Percentiles rank a stretch among this genome's conserved stretches.
Conservation (phyloP, 2,888 invertebrate species). For the Drosophila multiciliata region DNA sequence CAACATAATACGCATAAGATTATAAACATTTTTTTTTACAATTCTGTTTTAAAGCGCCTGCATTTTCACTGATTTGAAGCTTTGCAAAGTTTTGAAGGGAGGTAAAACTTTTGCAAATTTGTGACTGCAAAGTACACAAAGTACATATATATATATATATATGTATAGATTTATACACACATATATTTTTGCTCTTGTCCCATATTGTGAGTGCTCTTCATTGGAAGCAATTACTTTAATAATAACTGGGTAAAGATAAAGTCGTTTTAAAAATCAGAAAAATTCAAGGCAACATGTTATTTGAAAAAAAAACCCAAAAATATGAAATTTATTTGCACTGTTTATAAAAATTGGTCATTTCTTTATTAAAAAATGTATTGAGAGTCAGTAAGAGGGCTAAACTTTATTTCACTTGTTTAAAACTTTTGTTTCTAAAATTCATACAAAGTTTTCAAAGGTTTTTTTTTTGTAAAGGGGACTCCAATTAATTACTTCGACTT, state of each 20-base stretch:
- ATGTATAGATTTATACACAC: neutral
- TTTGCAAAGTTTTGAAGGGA: constrained; percentile 29
- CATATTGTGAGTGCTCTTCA: neutral
- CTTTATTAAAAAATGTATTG: neutral
- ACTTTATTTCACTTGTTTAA: neutral
- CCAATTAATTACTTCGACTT: neutral
- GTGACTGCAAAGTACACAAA: neutral
- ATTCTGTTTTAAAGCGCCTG: constrained; percentile 17
- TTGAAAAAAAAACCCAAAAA: neutral
- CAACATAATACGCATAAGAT: constrained; percentile 49
- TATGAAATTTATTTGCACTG: neutral
- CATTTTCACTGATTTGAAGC: constrained; percentile 43
- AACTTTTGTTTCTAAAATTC: neutral
- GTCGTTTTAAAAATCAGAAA: neutral
- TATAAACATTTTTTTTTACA: constrained; percentile 17
- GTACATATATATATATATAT: neutral
- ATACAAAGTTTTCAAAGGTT: neutral
- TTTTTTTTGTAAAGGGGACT: too few relatives aligned
- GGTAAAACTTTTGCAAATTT: constrained; percentile 15
- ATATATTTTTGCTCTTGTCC: neutral
- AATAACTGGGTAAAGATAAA: neutral
- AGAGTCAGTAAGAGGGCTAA: neutral
- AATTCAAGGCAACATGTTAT: neutral
- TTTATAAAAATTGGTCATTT: neutral
- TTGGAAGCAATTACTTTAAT: neutral